A percentile compares a stretch with the other conserved stretches of the same genome.
These are phyloP conservation scores for Uropsilus gracilis DNA, from an alignment of 2,113 vertebrate species.

Conservation along the genomic window DNA sequence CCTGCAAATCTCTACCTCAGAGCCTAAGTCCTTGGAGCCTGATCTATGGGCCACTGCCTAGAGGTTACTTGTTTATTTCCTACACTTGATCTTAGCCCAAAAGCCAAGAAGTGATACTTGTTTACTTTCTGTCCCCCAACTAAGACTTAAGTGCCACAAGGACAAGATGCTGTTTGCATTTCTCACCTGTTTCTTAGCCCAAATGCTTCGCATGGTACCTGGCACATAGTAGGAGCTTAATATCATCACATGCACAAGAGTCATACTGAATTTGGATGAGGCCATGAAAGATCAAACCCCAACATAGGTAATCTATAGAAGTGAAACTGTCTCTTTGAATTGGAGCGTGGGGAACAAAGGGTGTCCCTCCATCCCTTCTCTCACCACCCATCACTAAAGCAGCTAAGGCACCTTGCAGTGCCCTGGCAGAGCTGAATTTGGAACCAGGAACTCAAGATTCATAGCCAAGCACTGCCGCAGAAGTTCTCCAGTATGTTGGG, in stretches of 20 bases:
- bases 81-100: too few species aligned
- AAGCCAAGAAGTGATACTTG: background rate
- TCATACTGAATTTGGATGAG: background rate
- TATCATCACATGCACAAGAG: too few species aligned
- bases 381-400: background rate
- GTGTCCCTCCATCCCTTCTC: background rate
- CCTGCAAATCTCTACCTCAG: background rate
- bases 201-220: background rate
- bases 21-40: background rate
- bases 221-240: background rate
- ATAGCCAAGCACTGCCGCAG: accelerated
- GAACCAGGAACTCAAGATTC: background rate
- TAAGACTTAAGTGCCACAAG: background rate
- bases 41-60: background rate
- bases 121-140: background rate
- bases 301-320: background rate
- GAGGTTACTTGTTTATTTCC: background rate
- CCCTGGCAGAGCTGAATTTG: background rate
- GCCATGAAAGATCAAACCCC: background rate
- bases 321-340: background rate
- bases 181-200: background rate
- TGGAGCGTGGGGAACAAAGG: too few species aligned
- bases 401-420: too few species aligned
- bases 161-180: background rate
- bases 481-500: background rate